Conservation (phyloP, 2,888 invertebrate genomes). For the Drosophila leonis region DNA sequence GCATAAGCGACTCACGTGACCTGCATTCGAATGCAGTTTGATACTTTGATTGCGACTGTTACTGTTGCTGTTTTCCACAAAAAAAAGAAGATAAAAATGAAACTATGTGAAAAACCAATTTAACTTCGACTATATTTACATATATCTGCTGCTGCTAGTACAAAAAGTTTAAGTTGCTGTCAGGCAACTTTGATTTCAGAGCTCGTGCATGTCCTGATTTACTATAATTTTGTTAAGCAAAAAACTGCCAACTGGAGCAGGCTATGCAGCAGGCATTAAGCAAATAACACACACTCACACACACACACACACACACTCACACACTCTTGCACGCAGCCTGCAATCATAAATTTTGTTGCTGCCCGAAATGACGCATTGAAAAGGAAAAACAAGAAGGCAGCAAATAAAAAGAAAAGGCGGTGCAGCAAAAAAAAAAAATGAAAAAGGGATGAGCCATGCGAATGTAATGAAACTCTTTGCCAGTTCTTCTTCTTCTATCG, state of each 20-base stretch:
- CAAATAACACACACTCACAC: constrained; percentile 28
- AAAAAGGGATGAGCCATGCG: constrained; percentile 16
- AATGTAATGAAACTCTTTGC: constrained; percentile 11
- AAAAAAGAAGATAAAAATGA: constrained; percentile 6
- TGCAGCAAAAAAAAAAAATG: constrained; percentile 10
- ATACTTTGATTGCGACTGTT: constrained; percentile 13
- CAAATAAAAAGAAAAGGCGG: constrained; percentile 33
- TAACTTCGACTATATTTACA: constrained; percentile 51
- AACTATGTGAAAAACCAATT: constrained; percentile 68
- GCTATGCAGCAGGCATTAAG: constrained; percentile 51
- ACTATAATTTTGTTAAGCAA: constrained; percentile 75
- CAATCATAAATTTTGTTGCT: constrained; percentile 60
- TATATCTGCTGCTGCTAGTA: constrained; percentile 23
- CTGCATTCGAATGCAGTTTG: constrained; percentile 54
- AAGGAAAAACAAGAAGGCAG: constrained; percentile 17
- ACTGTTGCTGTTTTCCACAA: constrained; percentile 7
- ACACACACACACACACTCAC: constrained; percentile 5
- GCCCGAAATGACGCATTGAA: constrained; percentile 62
- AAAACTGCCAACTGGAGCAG: constrained; percentile 63
- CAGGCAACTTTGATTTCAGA: constrained; percentile 63
- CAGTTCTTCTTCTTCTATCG: neutral
- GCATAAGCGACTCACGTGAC: constrained; percentile 61
- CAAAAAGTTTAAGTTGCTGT: constrained; percentile 53
- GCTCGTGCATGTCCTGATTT: constrained; percentile 72
- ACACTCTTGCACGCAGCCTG: constrained; percentile 15